These are phyloP conservation scores for Scalopus aquaticus DNA, from an alignment of 2,113 vertebrate genomes.

Conservation along the genomic window DNA sequence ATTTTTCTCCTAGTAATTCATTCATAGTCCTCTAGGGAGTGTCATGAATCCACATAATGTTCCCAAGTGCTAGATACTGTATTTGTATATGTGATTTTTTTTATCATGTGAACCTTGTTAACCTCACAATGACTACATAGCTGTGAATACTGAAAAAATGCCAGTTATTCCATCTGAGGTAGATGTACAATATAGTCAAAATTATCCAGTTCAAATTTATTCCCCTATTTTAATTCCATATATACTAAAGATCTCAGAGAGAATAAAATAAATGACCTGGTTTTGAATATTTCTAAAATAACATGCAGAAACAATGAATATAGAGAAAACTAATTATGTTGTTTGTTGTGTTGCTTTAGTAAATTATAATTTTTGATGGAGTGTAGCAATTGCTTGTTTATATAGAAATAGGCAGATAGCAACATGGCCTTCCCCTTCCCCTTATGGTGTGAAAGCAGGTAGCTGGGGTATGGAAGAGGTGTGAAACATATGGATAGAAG, in stretches of 20 bases:
- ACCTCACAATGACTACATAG: conserved; percentile 8
- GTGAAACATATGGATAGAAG: neutral
- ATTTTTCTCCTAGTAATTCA: conserved; percentile 32
- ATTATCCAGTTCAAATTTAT: conserved; percentile 15
- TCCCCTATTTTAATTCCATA: neutral
- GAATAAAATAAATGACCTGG: neutral
- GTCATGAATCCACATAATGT: conserved; percentile 13
- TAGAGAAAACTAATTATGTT: neutral
- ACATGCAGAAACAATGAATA: neutral
- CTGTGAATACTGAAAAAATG: conserved; percentile 60
- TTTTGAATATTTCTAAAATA: neutral
- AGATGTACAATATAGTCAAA: neutral
- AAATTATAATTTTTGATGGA: neutral
- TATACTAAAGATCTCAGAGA: neutral
- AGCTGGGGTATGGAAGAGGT: neutral
- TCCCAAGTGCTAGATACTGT: neutral
- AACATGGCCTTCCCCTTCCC: neutral
- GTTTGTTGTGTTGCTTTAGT: neutral
- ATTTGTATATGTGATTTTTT: conserved; percentile 55
- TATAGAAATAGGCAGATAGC: neutral
- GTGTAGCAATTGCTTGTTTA: neutral
- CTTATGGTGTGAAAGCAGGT: neutral
- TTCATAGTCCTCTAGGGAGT: neutral
- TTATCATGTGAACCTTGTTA: neutral
- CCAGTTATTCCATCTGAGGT: conserved; percentile 44